Conservation (phyloP, 2,113 vertebrate genomes). For the Melierax canorus region DNA sequence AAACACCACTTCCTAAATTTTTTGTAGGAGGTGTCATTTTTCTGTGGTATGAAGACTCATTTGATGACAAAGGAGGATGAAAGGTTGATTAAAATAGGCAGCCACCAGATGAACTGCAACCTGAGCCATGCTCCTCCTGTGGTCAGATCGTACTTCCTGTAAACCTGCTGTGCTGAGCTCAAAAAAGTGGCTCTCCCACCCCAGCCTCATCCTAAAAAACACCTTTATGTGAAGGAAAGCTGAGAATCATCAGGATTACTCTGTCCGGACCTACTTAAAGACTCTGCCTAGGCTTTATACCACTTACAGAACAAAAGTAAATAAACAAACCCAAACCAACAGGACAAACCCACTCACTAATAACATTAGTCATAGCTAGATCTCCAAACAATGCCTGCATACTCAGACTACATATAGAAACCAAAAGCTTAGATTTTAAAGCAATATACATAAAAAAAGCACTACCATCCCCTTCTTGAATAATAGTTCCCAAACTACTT, state of each 20-base stretch:
- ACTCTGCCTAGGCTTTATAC: background rate
- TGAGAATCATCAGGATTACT: background rate
- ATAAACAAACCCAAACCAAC: no score
- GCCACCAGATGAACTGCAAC: background rate
- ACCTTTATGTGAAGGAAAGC: background rate
- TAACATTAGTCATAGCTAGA: background rate
- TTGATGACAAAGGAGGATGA: background rate
- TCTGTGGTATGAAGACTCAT: background rate
- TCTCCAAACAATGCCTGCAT: background rate
- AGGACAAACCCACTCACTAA: background rate
- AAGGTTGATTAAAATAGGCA: background rate
- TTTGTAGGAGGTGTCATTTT: background rate
- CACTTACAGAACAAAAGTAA: background rate
- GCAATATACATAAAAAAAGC: background rate
- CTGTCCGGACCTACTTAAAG: background rate
- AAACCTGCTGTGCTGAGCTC: background rate
- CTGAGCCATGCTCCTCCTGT: background rate
- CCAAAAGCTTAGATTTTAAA: background rate
- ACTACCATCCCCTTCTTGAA: background rate
- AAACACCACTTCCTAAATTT: background rate
- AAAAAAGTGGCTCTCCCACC: background rate
- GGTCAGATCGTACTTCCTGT: fast-evolving
- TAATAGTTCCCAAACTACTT: background rate
- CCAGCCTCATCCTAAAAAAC: background rate
- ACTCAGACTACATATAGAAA: background rate